Conservation (phyloP, 2,797 vertebrate species). For the Crenichthys baileyi region DNA sequence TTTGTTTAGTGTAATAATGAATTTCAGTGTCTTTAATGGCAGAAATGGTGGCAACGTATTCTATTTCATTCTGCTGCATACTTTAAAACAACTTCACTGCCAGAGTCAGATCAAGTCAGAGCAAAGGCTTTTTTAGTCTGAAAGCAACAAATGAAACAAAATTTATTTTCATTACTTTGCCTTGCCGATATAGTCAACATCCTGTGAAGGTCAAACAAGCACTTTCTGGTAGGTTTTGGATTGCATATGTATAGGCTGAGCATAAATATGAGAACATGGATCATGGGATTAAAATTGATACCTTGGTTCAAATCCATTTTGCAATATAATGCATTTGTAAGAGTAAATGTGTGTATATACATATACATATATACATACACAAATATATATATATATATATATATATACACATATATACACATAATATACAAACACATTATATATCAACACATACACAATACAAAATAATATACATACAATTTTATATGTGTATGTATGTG, state of each 20-base stretch:
- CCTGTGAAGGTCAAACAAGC: constrained; percentile 19
- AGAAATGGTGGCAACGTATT: neutral
- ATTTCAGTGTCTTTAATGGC: neutral
- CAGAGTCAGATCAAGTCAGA: constrained; percentile 14
- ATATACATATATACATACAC: too few species aligned
- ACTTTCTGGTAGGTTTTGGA: constrained; percentile 1
- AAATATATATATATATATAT: too few species aligned
- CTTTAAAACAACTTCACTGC: constrained; percentile 7
- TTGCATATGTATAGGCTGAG: neutral
- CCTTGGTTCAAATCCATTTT: neutral
- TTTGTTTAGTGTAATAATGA: neutral
- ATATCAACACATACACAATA: too few species aligned
- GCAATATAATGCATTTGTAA: neutral
- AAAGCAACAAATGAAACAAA: constrained; percentile 12
- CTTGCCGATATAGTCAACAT: neutral
- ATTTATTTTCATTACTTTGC: constrained; percentile 13
- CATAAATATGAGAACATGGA: neutral
- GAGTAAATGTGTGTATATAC: too few species aligned
- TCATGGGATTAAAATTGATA: neutral
- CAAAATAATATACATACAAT: too few species aligned
- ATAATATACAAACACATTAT: too few species aligned
- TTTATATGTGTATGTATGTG: too few species aligned
- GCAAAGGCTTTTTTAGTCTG: neutral
- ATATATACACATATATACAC: too few species aligned
- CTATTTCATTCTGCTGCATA: neutral